Evolutionary conservation across 1,140 invertebrate genomes (phyloP), one percentile per base, ranked within the genome.

Genomic region (Drosophila ironensis): DNA sequence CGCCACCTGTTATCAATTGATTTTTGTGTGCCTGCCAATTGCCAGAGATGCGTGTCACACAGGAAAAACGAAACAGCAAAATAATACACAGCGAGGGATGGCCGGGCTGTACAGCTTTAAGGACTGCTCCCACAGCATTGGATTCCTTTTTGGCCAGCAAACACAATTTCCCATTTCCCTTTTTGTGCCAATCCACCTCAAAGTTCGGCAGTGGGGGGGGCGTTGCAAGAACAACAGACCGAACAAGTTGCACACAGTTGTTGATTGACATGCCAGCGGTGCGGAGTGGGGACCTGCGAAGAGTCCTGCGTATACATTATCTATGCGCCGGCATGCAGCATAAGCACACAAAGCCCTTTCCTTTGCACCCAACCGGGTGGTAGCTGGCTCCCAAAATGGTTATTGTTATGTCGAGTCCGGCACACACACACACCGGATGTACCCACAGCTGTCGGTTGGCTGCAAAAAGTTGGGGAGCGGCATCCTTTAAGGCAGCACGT

Each of bases 1-100:
- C 66, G 68, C 73, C 78, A 82, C 78, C 78, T 82, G 78, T 82
- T 82, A 82, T 82, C 78, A 84, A 82, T 84, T 82, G 78, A 82
- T 82, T 82, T 82, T 82, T 72, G 64, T 60, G 67, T 59, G 44
- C 30, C 53, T 66, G 48, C 48, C 52, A 64, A 78, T 70, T 74
- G 75, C 51, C 70, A 46, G 51, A 41, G 46, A 52, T 57, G 54
- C 63, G 30, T 48, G 53, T 28, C 37, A 45, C 54, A 56, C 52
- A 46, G 66, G 22, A 57, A 47, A 27, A 50, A 27, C 14, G 22
- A 27, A 22, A n/a, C 30, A 38, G 44, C 56, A 24, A 59, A 63
- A 60, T 60, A 54, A 59, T 57, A 33, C 30, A 5, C 4, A 6
- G 30, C 20, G 11, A 19, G 33, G 22, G 12, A 7, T 41, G 48